Percentiles rank a stretch among this genome's conserved stretches.
phyloP scores from a whole-genome alignment of 2,888 invertebrate genomes.

The Yponomeuta plumbellus region DNA sequence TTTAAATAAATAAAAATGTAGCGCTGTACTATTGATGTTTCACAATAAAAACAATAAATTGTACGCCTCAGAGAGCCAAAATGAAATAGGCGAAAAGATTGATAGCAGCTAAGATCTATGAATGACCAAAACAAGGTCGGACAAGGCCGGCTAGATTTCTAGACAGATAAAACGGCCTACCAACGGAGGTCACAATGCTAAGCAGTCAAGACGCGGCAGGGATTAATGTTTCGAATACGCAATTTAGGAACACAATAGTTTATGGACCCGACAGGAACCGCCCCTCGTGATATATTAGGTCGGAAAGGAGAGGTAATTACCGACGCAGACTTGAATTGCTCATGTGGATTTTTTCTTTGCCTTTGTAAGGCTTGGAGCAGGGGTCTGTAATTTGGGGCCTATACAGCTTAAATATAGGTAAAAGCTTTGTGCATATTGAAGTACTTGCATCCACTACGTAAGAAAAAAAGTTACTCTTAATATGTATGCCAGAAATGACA shows the following conservation, averaged over 20 bases:
- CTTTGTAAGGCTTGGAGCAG: not conserved
- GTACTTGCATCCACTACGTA: too few species aligned
- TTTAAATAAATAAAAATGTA: too few species aligned
- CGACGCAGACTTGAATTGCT: slow-evolving; percentile 16
- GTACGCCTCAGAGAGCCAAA: too few species aligned
- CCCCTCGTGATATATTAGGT: slow-evolving; percentile 18
- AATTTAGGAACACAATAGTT: slow-evolving; percentile 1
- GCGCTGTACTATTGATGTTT: too few species aligned
- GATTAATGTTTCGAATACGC: not conserved
- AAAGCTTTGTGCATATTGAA: too few species aligned
- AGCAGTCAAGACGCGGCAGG: not conserved
- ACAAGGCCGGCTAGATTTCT: not conserved
- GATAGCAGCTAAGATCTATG: not conserved
- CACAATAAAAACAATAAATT: too few species aligned
- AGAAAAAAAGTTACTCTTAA: too few species aligned
- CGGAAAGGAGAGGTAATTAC: slow-evolving; percentile 26
- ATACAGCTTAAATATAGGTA: too few species aligned
- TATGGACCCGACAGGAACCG: not conserved
- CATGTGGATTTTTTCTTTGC: not conserved
- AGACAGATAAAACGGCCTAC: not conserved
- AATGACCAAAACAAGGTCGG: not conserved
- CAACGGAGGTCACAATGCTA: not conserved
- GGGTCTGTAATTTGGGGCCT: too few species aligned
- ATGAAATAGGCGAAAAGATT: not conserved
- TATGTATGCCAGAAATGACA: too few species aligned